phyloP scores from a whole-genome alignment of 2,113 vertebrate genomes.

The Eubucco bourcierii region DNA sequence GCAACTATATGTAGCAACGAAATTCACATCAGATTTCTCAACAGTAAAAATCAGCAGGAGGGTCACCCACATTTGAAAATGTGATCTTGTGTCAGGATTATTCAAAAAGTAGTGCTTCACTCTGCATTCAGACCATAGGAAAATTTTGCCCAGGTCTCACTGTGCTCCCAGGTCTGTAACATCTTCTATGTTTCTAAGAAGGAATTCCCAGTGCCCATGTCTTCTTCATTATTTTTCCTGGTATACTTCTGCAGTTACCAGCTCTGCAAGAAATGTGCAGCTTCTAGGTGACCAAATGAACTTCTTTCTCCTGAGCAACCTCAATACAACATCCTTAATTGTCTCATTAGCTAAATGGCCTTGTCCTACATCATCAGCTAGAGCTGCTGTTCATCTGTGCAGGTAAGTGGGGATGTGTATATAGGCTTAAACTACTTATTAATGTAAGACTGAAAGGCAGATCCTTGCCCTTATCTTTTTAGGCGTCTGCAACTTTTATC shows the following conservation, averaged over 20 bases:
- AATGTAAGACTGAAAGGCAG: neutral
- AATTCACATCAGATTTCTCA: neutral
- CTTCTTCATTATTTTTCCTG: neutral
- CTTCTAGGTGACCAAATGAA: neutral
- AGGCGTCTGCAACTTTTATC: neutral
- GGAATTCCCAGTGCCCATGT: neutral
- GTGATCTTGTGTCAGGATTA: neutral
- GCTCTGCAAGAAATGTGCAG: neutral
- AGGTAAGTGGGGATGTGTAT: neutral
- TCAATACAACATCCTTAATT: neutral
- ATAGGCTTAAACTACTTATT: neutral
- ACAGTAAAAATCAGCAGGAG: neutral
- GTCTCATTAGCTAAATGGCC: neutral
- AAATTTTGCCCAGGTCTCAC: neutral
- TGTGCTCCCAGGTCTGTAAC: neutral
- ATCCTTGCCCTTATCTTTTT: neutral
- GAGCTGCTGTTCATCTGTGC: neutral
- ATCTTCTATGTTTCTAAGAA: neutral
- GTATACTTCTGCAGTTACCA: neutral
- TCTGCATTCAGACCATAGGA: neutral
- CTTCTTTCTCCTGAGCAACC: neutral
- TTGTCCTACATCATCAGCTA: neutral
- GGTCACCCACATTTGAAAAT: neutral
- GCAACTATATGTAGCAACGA: neutral
- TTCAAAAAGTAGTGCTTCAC: neutral